These are phyloP conservation scores for Samia ricini DNA, from an alignment of 1,140 invertebrate genomes.

Conservation along the genomic window DNA sequence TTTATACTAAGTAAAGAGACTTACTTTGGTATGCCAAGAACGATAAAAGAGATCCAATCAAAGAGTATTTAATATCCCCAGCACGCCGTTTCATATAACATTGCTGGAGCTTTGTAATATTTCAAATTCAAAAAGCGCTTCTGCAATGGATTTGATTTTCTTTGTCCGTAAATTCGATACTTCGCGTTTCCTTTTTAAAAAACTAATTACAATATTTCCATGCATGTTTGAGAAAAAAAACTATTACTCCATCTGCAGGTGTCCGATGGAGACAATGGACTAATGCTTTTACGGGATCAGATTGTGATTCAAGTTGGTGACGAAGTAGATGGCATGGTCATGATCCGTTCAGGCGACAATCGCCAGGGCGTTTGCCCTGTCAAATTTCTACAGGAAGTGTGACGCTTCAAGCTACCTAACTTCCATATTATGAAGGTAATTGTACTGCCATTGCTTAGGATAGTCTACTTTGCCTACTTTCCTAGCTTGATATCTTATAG, in stretches of 20 bases:
- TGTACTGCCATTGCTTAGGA: background rate
- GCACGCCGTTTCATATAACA: too few species aligned
- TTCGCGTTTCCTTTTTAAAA: too few species aligned
- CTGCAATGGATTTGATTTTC: too few species aligned
- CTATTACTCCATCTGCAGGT: conserved; percentile 70
- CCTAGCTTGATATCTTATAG: too few species aligned
- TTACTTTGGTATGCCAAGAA: too few species aligned
- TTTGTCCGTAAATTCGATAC: too few species aligned
- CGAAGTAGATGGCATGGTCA: conserved; percentile 94
- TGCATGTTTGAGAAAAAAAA: background rate
- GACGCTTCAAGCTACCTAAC: conserved; percentile 78
- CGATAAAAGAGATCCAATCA: too few species aligned
- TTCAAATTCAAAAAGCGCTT: too few species aligned
- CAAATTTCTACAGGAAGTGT: conserved; percentile 91
- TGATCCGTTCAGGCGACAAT: conserved; percentile 93
- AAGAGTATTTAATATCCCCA: too few species aligned
- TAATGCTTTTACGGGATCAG: conserved; percentile 83
- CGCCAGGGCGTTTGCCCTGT: conserved; percentile 89
- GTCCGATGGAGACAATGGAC: conserved; percentile 80
- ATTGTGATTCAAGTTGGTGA: conserved; percentile 92
- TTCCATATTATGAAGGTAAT: conserved; percentile 52
- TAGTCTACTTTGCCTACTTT: conserved; percentile 3
- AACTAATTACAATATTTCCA: too few species aligned
- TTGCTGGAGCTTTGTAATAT: too few species aligned
- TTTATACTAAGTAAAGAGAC: too few species aligned